phyloP scores from a whole-genome alignment of 2,113 vertebrate species.

The Dissostichus mawsoni region DNA sequence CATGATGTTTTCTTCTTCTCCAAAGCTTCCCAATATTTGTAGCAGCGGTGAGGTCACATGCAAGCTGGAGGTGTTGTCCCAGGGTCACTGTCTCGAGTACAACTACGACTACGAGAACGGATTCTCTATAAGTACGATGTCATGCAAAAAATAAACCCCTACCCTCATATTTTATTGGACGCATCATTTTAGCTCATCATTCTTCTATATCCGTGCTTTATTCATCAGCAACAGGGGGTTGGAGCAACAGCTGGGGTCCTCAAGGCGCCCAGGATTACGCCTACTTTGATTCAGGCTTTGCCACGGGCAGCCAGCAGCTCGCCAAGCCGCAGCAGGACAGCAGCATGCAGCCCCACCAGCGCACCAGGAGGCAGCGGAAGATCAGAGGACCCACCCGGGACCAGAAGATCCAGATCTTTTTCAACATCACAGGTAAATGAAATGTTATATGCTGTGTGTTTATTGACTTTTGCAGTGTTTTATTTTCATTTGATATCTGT shows the following conservation, averaged over 20 bases:
- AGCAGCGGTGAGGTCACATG: slow-evolving; percentile 91
- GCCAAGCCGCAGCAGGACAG: slow-evolving; percentile 65
- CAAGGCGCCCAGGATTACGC: slow-evolving; percentile 92
- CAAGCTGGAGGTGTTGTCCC: slow-evolving; percentile 90
- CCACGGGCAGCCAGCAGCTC: slow-evolving; percentile 75
- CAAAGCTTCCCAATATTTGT: slow-evolving; percentile 95
- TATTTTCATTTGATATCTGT: neutral
- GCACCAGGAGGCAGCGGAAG: slow-evolving; percentile 88
- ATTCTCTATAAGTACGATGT: slow-evolving; percentile 92
- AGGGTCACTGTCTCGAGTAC: slow-evolving; percentile 95
- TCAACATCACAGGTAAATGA: slow-evolving; percentile 94
- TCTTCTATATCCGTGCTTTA: slow-evolving; percentile 11
- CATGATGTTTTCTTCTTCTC: slow-evolving; percentile 14
- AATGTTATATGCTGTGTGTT: neutral
- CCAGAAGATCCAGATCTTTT: slow-evolving; percentile 96
- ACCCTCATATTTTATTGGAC: neutral
- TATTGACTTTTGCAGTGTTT: neutral
- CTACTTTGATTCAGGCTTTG: slow-evolving; percentile 90
- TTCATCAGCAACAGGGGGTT: slow-evolving; percentile 90
- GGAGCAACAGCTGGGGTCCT: slow-evolving; percentile 83
- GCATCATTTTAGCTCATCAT: neutral
- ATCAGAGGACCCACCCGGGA: slow-evolving; percentile 85
- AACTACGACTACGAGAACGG: slow-evolving; percentile 99
- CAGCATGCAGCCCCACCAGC: slow-evolving; percentile 66
- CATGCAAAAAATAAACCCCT: neutral